phyloP scores from a whole-genome alignment of 2,113 vertebrate genomes.

The Sprattus sprattus region DNA sequence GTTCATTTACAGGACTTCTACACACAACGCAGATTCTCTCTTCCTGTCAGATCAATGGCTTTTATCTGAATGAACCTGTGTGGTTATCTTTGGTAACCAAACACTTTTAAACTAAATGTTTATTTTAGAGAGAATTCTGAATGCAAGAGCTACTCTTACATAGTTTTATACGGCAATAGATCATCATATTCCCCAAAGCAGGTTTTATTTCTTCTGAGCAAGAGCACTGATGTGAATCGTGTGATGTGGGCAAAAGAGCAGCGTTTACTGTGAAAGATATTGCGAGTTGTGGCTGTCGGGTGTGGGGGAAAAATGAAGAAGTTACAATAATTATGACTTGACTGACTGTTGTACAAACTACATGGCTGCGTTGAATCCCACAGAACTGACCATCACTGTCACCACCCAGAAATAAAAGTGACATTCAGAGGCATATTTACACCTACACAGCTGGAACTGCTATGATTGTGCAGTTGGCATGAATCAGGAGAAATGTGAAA shows the following conservation, averaged over 20 bases:
- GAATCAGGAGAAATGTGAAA: constrained; percentile 42
- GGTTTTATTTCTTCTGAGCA: neutral
- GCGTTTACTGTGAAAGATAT: neutral
- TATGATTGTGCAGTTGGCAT: neutral
- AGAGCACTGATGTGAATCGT: neutral
- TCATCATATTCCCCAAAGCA: constrained; percentile 7
- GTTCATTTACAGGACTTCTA: neutral
- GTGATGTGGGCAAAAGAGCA: too few relatives aligned
- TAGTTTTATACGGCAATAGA: neutral
- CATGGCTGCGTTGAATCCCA: neutral
- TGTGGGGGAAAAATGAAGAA: neutral
- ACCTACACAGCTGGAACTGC: neutral
- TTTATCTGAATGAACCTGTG: neutral
- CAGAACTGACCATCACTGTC: neutral
- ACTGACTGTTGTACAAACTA: constrained; percentile 3
- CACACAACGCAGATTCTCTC: neutral
- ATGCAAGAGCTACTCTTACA: neutral
- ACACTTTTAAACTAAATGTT: neutral
- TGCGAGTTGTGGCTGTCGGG: neutral
- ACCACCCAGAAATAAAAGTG: neutral
- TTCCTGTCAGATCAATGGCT: neutral
- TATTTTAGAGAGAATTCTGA: neutral
- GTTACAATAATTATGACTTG: constrained; percentile 5
- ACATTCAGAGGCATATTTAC: neutral
- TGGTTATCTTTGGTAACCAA: neutral